Evolutionary conservation across 2,888 invertebrate genomes (phyloP), one percentile per base, ranked within the genome.

Genomic region (Caenorhabditis sinica): DNA sequence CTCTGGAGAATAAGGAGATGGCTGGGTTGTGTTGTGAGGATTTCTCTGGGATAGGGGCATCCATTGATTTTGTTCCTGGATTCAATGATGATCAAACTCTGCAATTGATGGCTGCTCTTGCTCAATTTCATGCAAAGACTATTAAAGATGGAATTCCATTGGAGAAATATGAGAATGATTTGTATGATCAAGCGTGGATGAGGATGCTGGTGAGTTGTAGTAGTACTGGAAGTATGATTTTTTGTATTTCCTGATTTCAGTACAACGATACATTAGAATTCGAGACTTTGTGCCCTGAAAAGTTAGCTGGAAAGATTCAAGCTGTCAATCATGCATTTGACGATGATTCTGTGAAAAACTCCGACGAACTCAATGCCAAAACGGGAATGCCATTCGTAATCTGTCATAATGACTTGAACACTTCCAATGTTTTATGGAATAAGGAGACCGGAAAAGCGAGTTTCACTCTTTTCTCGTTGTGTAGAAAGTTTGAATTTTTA

Each of bases 381-480:
- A 30, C 60, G 36, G 71, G 71, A 43, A 71, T 82, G 56, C 82
- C 82, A 13, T 56, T 76, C n/a, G 66, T 82, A 8, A 28, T 82
- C 0, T 71, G 72, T 6, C 82, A 82, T 60, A 82, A 82, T 60
- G 82, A 82, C 49, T 23, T 82, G 76, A 82, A 82, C 25, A 56
- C 82, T 15, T 82, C 82, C 8, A 82, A 82, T 33, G 65, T 82
- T 51, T 40, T 82, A 23, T 82, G 82, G 82, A 82, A 82, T 49
- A 69, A 40, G 20, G 56, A 58, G 17, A 82, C 65, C 15, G 72
- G 72, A 5, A 25, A 58, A 5, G 74, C 61, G 17, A 28, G 15
- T 49, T 13, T 40, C 4, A 2, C 0, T n/a, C 28, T 68, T 30
- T 28, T 36, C 30, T 15, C 4, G 11, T 1, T 33, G 2, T 11